Conservation (phyloP, 2,797 vertebrate species). For the Pseudochromis fuscus region DNA sequence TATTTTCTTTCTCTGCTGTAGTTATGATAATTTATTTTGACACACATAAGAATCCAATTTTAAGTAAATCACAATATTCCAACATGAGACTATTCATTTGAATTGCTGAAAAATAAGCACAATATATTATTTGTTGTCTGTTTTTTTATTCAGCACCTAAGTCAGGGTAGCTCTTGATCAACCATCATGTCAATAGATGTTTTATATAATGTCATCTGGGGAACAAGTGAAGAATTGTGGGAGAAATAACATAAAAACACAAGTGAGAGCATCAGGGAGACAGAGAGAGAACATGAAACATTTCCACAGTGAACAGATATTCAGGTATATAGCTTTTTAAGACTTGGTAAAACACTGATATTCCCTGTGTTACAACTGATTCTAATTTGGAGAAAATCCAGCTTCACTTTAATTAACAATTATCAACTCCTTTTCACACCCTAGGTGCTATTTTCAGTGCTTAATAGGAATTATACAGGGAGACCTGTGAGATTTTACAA, state of each 20-base stretch:
- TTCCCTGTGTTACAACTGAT: constrained; percentile 47
- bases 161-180: neutral
- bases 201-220: constrained; percentile 15
- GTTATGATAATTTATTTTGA: too few species aligned
- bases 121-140: too few species aligned
- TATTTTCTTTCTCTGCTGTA: too few species aligned
- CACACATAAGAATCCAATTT: too few species aligned
- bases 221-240: neutral
- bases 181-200: constrained; percentile 6
- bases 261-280: constrained; percentile 6
- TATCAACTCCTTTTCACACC: constrained; percentile 50
- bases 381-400: constrained; percentile 62
- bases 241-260: constrained; percentile 14
- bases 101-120: too few species aligned
- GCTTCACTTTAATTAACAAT: constrained; percentile 64
- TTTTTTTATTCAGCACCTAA: neutral
- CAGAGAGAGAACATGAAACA: constrained; percentile 30
- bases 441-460: constrained; percentile 50
- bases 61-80: too few species aligned
- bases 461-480: constrained; percentile 49
- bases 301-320: constrained; percentile 33
- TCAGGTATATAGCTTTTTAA: constrained; percentile 41
- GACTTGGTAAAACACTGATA: constrained; percentile 43
- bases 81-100: too few species aligned
- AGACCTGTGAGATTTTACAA: constrained; percentile 53